Evolutionary conservation across 37 sponge, comb jelly and placozoan genomes (phyloP).

Genomic region (Oopsacas minuta): DNA sequence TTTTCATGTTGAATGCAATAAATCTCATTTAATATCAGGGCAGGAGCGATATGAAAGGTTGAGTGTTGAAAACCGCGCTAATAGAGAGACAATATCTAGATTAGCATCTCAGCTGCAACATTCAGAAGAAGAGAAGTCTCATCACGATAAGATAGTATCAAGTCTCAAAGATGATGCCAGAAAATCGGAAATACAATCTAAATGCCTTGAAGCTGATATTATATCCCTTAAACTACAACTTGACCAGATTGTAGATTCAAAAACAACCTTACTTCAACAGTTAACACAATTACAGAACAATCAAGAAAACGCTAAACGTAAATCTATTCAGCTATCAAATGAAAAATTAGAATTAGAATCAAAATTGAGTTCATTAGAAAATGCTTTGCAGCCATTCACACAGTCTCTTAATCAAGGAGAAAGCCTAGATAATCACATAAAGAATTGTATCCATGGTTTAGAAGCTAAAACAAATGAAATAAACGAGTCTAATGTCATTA

Average conservation of each 20-base stretch:
- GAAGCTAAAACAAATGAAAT: neutral
- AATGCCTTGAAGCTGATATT: neutral
- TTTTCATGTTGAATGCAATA: neutral
- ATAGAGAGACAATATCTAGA: neutral
- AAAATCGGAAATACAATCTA: neutral
- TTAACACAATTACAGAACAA: neutral
- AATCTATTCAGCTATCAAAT: neutral
- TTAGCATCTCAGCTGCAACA: neutral
- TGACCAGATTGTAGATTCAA: neutral
- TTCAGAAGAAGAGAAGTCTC: neutral
- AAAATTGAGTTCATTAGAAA: neutral
- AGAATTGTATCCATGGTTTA: neutral
- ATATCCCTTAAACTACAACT: neutral
- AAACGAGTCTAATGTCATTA: neutral
- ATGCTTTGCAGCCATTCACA: neutral
- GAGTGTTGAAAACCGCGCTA: conserved; percentile 17
- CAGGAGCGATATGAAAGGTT: neutral
- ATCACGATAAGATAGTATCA: neutral
- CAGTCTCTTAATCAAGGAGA: neutral
- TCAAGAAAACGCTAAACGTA: neutral
- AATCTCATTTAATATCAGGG: neutral
- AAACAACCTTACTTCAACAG: neutral
- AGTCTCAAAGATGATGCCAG: neutral
- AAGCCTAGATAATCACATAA: neutral
- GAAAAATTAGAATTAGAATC: neutral